Conservation (phyloP, 1,140 invertebrate species). For the Lysiphlebus fabarum region DNA sequence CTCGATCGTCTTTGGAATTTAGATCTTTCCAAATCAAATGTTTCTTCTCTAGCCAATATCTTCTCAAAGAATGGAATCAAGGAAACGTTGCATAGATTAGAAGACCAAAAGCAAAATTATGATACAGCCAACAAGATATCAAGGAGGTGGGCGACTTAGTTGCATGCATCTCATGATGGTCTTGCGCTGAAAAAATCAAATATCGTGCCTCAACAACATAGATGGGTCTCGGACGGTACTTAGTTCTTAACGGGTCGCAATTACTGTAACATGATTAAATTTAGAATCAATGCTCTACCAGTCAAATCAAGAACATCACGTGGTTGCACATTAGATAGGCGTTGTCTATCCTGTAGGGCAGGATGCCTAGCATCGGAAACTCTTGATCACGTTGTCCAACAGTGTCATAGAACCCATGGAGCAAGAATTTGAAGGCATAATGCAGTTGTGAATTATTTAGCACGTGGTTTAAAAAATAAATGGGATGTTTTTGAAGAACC, state of each 20-base stretch:
- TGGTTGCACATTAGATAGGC: slow-evolving; percentile 10
- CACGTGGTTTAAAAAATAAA: not conserved
- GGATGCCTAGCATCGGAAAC: slow-evolving; percentile 22
- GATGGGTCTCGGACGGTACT: slow-evolving; percentile 26
- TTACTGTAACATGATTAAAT: slow-evolving; percentile 23
- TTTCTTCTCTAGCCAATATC: slow-evolving; percentile 53
- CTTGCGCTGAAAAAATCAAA: slow-evolving; percentile 19
- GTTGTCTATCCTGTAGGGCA: slow-evolving; percentile 30
- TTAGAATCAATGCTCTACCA: slow-evolving; percentile 29
- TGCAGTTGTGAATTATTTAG: slow-evolving; percentile 4
- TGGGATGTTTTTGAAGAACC: slow-evolving; percentile 8
- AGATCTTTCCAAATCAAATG: not conserved
- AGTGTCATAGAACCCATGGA: slow-evolving; percentile 21
- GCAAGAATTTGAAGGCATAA: slow-evolving; percentile 13
- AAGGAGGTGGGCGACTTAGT: not conserved
- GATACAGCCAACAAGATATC: too few species aligned
- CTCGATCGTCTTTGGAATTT: not conserved
- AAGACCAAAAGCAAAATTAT: too few species aligned
- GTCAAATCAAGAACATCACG: slow-evolving; percentile 25
- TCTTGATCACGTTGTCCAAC: slow-evolving; percentile 15
- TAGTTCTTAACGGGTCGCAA: slow-evolving; percentile 24
- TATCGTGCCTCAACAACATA: slow-evolving; percentile 23
- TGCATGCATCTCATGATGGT: slow-evolving; percentile 23
- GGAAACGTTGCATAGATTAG: not conserved
- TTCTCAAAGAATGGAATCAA: slow-evolving; percentile 61